Conservation (phyloP, 2,888 invertebrate species). For the Hemicrepidius hirtus region DNA sequence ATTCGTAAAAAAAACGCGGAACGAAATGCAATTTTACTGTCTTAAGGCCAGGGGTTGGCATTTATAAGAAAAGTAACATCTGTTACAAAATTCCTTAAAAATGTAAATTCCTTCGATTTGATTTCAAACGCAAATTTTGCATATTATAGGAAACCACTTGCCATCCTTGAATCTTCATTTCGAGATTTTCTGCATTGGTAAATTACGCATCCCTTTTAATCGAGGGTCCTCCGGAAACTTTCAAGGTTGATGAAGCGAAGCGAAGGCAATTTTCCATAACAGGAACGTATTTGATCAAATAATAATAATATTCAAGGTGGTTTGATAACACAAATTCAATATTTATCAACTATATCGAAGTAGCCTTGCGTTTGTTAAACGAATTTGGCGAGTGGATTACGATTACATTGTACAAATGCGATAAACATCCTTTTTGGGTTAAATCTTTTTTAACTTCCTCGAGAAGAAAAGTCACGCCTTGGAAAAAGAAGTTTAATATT, state of each 20-base stretch:
- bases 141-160: neutral
- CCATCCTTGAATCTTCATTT: constrained; percentile 2
- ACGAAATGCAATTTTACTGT: no score
- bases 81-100: no score
- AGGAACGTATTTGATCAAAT: constrained; percentile 27
- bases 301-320: constrained; percentile 37
- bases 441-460: no score
- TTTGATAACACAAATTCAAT: constrained; percentile 32
- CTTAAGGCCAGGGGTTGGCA: no score
- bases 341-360: constrained; percentile 29
- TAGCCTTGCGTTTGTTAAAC: constrained; percentile 28
- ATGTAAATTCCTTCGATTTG: neutral
- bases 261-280: constrained; percentile 1
- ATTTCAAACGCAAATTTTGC: neutral
- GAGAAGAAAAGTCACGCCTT: no score
- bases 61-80: no score
- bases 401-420: constrained; percentile 4
- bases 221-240: constrained; percentile 17
- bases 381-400: constrained; percentile 28
- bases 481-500: neutral
- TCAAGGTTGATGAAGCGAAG: constrained; percentile 8
- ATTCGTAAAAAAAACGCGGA: no score
- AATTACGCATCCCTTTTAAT: constrained; percentile 2
- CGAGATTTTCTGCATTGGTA: neutral
- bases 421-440: neutral